A percentile compares a stretch with the other conserved stretches of the same genome.
These are phyloP conservation scores for Enteromius afrohamiltoni DNA, from an alignment of 2,797 vertebrate species.

Conservation along the genomic window DNA sequence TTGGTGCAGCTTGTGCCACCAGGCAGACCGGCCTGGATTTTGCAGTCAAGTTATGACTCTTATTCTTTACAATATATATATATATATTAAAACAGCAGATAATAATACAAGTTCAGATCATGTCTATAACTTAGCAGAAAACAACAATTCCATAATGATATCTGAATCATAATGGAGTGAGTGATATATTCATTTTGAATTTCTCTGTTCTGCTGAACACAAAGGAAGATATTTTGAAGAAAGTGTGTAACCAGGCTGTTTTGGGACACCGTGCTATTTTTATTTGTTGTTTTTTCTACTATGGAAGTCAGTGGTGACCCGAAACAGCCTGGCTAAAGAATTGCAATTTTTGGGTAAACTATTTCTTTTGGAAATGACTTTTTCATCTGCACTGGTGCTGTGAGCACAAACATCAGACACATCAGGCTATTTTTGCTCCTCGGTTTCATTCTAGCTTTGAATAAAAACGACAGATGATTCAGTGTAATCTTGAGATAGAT, in stretches of 20 bases:
- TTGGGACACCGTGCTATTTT: too few relatives aligned
- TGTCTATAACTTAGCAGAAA: conserved; percentile 25
- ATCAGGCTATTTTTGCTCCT: neutral
- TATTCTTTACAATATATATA: conserved; percentile 27
- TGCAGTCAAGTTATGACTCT: conserved; percentile 39
- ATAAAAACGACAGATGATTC: neutral
- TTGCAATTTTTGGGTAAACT: too few relatives aligned
- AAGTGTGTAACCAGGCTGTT: too few relatives aligned
- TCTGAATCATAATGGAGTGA: conserved; percentile 20
- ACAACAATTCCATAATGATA: conserved; percentile 31
- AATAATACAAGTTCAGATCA: conserved; percentile 26
- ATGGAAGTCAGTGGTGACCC: too few relatives aligned
- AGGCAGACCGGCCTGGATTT: conserved; percentile 24
- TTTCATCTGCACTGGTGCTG: neutral
- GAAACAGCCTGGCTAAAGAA: too few relatives aligned
- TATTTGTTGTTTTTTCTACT: too few relatives aligned
- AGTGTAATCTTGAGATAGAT: conserved; percentile 2
- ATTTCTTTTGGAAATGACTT: neutral
- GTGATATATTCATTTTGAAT: too few relatives aligned
- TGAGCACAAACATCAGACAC: neutral
- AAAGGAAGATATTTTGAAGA: too few relatives aligned
- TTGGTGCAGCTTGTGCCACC: conserved; percentile 12
- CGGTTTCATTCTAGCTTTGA: neutral
- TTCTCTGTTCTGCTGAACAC: too few relatives aligned
- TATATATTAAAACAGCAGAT: neutral